Conservation (phyloP, 1,140 invertebrate species). For the Cyclargus thomasi region DNA sequence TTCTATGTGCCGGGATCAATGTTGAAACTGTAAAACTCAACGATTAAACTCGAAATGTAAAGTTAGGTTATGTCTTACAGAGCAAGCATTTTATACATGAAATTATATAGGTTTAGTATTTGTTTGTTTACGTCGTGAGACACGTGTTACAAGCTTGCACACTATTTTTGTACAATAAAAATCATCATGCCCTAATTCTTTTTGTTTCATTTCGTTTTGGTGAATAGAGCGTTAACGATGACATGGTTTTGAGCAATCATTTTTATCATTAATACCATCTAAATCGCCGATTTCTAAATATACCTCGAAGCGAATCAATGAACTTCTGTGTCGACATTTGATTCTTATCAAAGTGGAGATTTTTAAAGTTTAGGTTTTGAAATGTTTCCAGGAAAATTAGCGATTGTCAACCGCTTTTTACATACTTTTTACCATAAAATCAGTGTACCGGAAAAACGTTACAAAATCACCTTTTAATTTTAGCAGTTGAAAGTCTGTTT, state of each 20-base stretch:
- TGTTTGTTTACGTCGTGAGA: constrained; percentile 68
- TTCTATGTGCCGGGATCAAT: constrained; percentile 40
- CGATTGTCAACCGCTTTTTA: neutral
- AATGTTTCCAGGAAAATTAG: neutral
- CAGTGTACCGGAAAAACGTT: neutral
- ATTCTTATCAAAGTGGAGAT: neutral
- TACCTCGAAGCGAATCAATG: neutral
- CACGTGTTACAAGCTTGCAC: constrained; percentile 71
- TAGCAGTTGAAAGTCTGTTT: neutral
- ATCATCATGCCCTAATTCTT: constrained; percentile 66
- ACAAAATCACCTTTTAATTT: neutral
- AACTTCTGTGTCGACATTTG: neutral
- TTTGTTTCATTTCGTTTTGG: constrained; percentile 58
- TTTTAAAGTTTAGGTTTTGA: neutral
- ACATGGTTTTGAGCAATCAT: neutral
- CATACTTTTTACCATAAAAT: neutral
- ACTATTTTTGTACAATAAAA: constrained; percentile 76
- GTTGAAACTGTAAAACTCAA: constrained; percentile 63
- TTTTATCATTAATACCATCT: neutral
- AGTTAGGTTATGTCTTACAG: constrained; percentile 69
- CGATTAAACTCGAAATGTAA: constrained; percentile 63
- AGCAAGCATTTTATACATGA: constrained; percentile 73
- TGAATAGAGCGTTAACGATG: constrained; percentile 18
- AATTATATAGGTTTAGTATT: constrained; percentile 59
- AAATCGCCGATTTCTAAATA: neutral